Percentiles rank a stretch among this genome's conserved stretches.
phyloP scores from a whole-genome alignment of 2,797 vertebrate species.

The Sebastes taczanowskii region DNA sequence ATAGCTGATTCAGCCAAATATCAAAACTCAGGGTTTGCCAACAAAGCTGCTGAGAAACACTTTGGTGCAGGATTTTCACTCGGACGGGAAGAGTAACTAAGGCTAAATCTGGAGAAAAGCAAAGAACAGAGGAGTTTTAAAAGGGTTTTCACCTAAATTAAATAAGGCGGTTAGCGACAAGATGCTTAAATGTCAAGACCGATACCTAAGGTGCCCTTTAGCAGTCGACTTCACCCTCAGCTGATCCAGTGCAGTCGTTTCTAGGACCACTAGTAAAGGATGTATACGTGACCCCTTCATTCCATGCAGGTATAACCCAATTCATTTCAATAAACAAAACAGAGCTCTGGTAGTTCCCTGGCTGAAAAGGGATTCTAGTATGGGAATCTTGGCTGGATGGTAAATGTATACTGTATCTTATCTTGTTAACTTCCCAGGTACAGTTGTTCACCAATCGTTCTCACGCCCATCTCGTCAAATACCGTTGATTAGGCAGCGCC shows the following conservation, averaged over 20 bases:
- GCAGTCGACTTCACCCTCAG: slow-evolving; percentile 1
- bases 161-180: slow-evolving; percentile 24
- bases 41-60: slow-evolving; percentile 58
- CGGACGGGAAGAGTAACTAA: slow-evolving; percentile 9
- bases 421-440: not conserved
- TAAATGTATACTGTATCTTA: not conserved
- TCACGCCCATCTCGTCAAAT: no score
- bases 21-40: slow-evolving; percentile 45
- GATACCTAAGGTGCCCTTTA: slow-evolving; percentile 25
- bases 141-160: slow-evolving; percentile 26
- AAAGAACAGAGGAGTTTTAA: not conserved
- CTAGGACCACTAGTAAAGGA: not conserved
- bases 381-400: not conserved
- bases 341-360: not conserved
- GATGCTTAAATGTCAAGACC: slow-evolving; percentile 33
- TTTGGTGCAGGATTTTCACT: slow-evolving; percentile 63
- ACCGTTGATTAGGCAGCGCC: no score
- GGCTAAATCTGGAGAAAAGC: slow-evolving; percentile 24
- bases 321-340: not conserved
- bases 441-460: not conserved
- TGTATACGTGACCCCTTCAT: not conserved
- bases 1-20: slow-evolving; percentile 56
- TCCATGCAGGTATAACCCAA: not conserved
- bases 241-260: not conserved
- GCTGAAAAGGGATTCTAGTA: not conserved